phyloP scores from a whole-genome alignment of 2,113 vertebrate species.

The Clarias gariepinus region DNA sequence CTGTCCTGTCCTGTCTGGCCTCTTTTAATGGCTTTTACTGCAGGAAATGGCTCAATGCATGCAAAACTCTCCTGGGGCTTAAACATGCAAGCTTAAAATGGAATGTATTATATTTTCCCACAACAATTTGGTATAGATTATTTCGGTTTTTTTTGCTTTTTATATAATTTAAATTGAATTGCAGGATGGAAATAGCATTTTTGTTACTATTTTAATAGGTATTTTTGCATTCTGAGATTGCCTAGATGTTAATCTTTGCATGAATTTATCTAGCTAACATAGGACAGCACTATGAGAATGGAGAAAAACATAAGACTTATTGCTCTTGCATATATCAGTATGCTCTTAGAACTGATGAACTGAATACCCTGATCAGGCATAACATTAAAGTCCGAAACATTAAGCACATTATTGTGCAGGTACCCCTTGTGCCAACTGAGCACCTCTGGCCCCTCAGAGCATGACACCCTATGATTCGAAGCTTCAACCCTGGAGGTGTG shows the following conservation, averaged over 20 bases:
- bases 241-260: not conserved
- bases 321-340: no score
- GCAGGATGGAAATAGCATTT: not conserved
- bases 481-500: no score
- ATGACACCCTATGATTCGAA: no score
- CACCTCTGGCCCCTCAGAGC: no score
- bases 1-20: not conserved
- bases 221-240: not conserved
- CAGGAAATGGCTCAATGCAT: not conserved
- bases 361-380: no score
- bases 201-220: not conserved
- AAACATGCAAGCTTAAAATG: not conserved
- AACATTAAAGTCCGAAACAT: no score
- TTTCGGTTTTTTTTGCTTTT: not conserved
- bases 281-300: not conserved
- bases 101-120: not conserved
- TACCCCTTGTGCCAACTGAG: no score
- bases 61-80: not conserved
- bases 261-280: not conserved
- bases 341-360: no score
- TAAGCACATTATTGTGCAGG: no score
- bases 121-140: no score
- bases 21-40: conserved; percentile 28
- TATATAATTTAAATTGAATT: not conserved
- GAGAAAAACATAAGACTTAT: no score